These are phyloP conservation scores for Picus viridis DNA, from an alignment of 2,797 vertebrate genomes.

Conservation along the genomic window DNA sequence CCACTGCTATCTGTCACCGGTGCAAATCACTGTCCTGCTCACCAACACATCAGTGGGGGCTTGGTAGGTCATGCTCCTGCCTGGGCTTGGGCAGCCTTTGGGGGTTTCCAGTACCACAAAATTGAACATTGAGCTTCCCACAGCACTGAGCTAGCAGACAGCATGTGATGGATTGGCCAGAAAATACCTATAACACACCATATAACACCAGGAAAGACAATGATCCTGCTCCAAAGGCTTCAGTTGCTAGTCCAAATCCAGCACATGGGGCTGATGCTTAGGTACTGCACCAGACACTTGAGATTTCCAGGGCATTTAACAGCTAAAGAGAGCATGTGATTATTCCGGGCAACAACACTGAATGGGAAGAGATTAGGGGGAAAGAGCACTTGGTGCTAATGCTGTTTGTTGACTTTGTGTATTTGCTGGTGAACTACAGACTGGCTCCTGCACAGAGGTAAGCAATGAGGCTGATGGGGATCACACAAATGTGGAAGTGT, in stretches of 20 bases:
- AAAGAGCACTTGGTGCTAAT: neutral
- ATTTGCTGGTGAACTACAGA: neutral
- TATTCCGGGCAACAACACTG: neutral
- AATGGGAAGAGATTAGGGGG: neutral
- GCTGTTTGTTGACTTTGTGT: neutral
- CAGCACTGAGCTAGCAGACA: neutral
- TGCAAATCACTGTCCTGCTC: neutral
- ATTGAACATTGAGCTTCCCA: neutral
- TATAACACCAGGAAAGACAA: neutral
- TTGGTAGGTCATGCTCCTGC: accelerated
- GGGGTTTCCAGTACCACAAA: neutral
- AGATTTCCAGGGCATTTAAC: neutral
- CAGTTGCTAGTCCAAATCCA: neutral
- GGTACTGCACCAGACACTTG: neutral
- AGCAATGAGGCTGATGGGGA: neutral
- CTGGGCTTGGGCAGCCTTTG: neutral
- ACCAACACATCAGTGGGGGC: accelerated
- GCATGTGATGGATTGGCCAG: neutral
- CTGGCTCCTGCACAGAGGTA: neutral
- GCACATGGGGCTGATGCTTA: neutral
- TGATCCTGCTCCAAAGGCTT: neutral
- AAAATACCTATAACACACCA: neutral
- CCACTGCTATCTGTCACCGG: neutral
- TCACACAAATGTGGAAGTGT: neutral
- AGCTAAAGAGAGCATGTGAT: neutral